phyloP scores from a whole-genome alignment of 2,113 vertebrate species.

The Ranitomeya variabilis region DNA sequence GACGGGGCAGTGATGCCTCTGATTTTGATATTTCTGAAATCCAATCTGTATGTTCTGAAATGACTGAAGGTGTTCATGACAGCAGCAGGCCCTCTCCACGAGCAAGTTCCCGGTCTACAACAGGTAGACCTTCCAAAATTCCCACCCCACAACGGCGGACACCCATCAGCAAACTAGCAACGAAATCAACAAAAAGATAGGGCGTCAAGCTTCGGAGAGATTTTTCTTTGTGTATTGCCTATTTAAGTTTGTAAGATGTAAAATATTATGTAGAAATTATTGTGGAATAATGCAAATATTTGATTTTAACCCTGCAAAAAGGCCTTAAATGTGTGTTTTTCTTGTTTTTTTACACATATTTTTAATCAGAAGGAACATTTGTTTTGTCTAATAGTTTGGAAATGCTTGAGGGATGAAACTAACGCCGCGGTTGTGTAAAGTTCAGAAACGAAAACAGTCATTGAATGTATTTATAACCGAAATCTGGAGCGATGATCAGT shows the following conservation, averaged over 20 bases:
- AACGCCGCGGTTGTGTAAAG: conserved; percentile 79
- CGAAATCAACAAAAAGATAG: conserved; percentile 94
- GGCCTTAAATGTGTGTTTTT: conserved; percentile 94
- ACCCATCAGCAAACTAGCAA: conserved; percentile 81
- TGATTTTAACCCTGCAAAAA: conserved; percentile 87
- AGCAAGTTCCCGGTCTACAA: conserved; percentile 79
- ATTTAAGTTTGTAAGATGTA: conserved; percentile 95
- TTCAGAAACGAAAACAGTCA: conserved; percentile 76
- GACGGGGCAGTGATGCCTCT: conserved; percentile 93
- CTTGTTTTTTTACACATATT: conserved; percentile 92
- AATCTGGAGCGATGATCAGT: conserved; percentile 68
- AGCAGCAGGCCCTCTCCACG: conserved; percentile 78
- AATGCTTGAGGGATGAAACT: conserved; percentile 75
- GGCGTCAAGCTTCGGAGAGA: conserved; percentile 66
- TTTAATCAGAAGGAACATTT: conserved; percentile 75
- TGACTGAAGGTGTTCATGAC: conserved; percentile 84
- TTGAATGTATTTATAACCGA: conserved; percentile 86
- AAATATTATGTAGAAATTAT: conserved; percentile 93
- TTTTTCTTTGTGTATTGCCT: conserved; percentile 80
- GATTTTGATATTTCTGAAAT: conserved; percentile 99
- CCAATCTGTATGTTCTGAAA: conserved; percentile 92
- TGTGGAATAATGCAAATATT: conserved; percentile 87
- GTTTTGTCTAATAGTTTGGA: conserved; percentile 75
- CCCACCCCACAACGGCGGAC: conserved; percentile 89
- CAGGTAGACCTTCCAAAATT: conserved; percentile 93